Conservation (phyloP, 2,797 vertebrate species). For the Diglossa cyanea region DNA sequence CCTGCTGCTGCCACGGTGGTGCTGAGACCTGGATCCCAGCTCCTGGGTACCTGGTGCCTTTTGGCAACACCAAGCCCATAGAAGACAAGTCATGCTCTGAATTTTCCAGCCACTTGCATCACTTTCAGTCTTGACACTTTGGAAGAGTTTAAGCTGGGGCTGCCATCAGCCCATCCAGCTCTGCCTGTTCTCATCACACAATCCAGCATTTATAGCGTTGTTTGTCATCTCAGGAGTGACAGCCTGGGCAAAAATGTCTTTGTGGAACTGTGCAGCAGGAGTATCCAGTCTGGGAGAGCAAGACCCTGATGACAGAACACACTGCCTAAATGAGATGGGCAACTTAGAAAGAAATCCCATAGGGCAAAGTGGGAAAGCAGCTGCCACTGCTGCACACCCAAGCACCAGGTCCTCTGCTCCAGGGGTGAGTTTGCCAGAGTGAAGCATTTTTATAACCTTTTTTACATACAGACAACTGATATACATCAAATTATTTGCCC, state of each 20-base stretch:
- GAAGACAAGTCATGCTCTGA: not conserved
- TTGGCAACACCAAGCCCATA: not conserved
- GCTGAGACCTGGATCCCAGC: not conserved
- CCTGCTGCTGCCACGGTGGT: not conserved
- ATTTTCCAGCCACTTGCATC: not conserved
- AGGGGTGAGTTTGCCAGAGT: not conserved
- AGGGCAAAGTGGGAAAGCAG: not conserved
- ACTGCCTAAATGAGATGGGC: not conserved
- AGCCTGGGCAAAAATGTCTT: not conserved
- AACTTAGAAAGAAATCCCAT: not conserved
- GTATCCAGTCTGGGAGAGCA: not conserved
- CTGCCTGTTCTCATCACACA: not conserved
- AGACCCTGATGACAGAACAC: not conserved
- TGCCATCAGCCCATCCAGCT: not conserved
- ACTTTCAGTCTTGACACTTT: not conserved
- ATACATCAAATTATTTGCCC: not conserved
- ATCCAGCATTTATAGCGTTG: fast-evolving
- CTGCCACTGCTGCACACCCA: not conserved
- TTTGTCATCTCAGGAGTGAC: not conserved
- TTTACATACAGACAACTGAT: not conserved
- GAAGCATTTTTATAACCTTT: not conserved
- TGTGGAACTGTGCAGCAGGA: not conserved
- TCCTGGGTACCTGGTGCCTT: not conserved
- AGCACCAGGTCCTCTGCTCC: not conserved
- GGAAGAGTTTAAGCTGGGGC: not conserved